Conservation (phyloP, 2,888 invertebrate species). For the Beris morrisii region DNA sequence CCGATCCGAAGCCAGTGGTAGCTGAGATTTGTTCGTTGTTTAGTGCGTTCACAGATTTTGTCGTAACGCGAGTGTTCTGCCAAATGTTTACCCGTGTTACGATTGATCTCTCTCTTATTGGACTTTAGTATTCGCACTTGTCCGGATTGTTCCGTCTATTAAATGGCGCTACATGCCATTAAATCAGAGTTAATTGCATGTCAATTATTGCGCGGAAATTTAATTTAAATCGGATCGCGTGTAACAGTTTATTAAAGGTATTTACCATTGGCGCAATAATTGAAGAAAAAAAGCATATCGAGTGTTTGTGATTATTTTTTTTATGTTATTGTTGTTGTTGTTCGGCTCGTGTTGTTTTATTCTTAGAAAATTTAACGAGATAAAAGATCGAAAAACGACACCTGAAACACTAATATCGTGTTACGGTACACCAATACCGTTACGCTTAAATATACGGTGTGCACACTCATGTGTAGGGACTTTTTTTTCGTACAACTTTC, state of each 20-base stretch:
- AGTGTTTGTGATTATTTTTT: too few relatives aligned
- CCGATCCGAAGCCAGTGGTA: background rate
- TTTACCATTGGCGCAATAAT: conserved; percentile 19
- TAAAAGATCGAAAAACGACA: too few relatives aligned
- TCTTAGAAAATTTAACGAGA: too few relatives aligned
- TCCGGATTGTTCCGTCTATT: conserved; percentile 8
- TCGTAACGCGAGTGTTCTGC: conserved; percentile 9
- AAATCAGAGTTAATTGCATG: conserved; percentile 29
- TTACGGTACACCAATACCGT: too few relatives aligned
- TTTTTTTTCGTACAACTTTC: conserved; percentile 12
- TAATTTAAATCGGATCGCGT: conserved; percentile 15
- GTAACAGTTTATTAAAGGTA: conserved; percentile 11
- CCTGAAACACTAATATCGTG: too few relatives aligned
- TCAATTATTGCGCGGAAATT: conserved; percentile 15
- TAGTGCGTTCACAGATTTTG: conserved; percentile 13
- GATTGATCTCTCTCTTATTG: background rate
- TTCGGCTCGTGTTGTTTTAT: too few relatives aligned
- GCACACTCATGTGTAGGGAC: conserved; percentile 17
- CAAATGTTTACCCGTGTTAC: conserved; percentile 10
- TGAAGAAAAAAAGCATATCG: background rate
- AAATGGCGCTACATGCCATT: conserved; percentile 3
- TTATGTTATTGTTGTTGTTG: too few relatives aligned
- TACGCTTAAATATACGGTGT: background rate
- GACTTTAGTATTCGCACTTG: conserved; percentile 4
- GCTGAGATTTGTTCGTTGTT: background rate